These are phyloP conservation scores for Hyalella azteca DNA, from an alignment of 2,888 invertebrate species.

Conservation along the genomic window DNA sequence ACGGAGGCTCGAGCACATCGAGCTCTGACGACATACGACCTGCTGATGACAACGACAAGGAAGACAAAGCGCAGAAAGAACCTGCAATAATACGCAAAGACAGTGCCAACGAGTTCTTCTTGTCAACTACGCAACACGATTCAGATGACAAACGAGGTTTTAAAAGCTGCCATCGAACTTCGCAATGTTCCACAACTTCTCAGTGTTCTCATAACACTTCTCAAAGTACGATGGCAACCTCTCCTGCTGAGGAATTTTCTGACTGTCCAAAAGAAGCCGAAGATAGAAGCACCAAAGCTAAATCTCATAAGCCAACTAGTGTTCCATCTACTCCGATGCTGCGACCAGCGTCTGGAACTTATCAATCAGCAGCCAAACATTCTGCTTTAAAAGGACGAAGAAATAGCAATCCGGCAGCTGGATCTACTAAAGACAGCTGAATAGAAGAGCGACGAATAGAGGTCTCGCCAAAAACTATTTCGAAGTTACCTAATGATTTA, in stretches of 20 bases:
- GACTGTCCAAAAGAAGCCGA: background rate
- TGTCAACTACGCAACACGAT: background rate
- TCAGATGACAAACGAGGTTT: background rate
- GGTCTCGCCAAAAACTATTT: no score
- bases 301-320: background rate
- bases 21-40: slow-evolving; percentile 12
- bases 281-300: background rate
- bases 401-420: slow-evolving; percentile 4
- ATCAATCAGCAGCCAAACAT: background rate
- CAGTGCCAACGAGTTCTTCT: background rate
- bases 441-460: no score
- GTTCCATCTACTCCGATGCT: background rate
- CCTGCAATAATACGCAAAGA: background rate
- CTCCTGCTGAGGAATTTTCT: background rate
- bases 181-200: background rate
- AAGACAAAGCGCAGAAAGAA: background rate
- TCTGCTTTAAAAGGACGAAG: background rate
- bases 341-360: background rate
- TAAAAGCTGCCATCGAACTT: background rate
- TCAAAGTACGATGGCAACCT: background rate
- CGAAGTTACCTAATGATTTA: no score
- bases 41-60: background rate
- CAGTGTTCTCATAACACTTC: background rate
- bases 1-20: background rate
- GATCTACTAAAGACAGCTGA: background rate